These are phyloP conservation scores for Takifugu bimaculatus DNA, from an alignment of 2,113 vertebrate genomes.

Conservation along the genomic window DNA sequence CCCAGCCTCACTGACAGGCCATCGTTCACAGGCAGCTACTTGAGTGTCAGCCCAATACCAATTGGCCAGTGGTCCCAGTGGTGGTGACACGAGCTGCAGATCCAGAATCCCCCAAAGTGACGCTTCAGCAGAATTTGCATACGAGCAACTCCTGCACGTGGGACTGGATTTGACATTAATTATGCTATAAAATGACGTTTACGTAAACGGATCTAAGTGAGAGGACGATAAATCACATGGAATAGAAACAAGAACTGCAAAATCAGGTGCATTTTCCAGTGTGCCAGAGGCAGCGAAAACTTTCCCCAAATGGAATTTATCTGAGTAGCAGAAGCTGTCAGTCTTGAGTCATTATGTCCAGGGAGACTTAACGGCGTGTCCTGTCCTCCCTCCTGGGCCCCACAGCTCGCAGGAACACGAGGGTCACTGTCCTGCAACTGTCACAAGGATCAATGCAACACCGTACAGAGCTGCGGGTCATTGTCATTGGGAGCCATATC, in stretches of 20 bases:
- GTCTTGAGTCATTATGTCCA: slow-evolving; percentile 28
- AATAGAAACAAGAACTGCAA: background rate
- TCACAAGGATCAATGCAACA: slow-evolving; percentile 29
- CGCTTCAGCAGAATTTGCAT: slow-evolving; percentile 25
- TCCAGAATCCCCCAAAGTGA: slow-evolving; percentile 2
- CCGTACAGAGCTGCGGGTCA: slow-evolving; percentile 30
- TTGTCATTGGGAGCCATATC: slow-evolving; percentile 29
- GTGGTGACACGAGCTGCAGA: slow-evolving; percentile 35
- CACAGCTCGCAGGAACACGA: slow-evolving; percentile 17
- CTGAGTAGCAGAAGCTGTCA: slow-evolving; percentile 38
- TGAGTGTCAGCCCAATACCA: slow-evolving; percentile 70
- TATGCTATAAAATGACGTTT: no score
- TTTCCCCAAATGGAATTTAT: slow-evolving; percentile 28
- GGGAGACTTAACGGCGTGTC: slow-evolving; percentile 23
- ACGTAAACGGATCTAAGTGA: no score
- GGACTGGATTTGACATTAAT: background rate
- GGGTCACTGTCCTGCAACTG: slow-evolving; percentile 28
- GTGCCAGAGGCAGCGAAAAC: slow-evolving; percentile 34
- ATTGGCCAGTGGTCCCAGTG: slow-evolving; percentile 43
- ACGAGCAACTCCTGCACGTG: slow-evolving; percentile 7
- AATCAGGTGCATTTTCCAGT: slow-evolving; percentile 21
- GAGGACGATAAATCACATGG: no score
- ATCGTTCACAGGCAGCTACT: slow-evolving; percentile 58
- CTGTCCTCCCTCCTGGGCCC: slow-evolving; percentile 20
- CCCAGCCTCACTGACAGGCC: slow-evolving; percentile 57